Conservation (phyloP, 2,797 vertebrate species). For the Anas georgica region DNA sequence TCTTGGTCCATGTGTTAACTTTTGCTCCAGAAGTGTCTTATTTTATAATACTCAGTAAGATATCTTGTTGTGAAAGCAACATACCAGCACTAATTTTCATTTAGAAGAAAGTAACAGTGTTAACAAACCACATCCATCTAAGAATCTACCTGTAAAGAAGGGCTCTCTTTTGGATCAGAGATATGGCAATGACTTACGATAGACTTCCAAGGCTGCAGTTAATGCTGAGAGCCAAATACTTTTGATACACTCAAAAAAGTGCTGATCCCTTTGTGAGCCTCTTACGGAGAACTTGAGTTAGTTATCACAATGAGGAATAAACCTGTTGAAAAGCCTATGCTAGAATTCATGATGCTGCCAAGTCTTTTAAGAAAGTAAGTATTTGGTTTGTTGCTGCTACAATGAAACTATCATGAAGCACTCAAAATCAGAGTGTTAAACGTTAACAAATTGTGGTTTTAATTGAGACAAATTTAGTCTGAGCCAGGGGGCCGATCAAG, state of each 20-base stretch:
- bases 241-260: neutral
- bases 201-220: neutral
- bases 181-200: neutral
- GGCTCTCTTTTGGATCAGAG: neutral
- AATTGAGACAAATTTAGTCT: neutral
- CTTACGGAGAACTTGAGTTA: neutral
- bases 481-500: neutral
- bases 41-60: neutral
- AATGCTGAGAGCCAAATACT: neutral
- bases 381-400: neutral
- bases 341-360: neutral
- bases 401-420: neutral
- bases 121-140: neutral
- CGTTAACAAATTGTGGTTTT: neutral
- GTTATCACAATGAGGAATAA: neutral
- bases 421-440: neutral
- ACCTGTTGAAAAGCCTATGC: neutral
- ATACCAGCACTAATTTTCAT: neutral
- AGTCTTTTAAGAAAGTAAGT: neutral
- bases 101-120: neutral
- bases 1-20: neutral
- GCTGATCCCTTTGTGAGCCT: neutral
- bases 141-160: neutral
- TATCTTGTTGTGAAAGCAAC: neutral
- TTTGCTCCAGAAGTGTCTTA: neutral